Conservation (phyloP, 2,888 invertebrate genomes). For the Platycheirus albimanus region DNA sequence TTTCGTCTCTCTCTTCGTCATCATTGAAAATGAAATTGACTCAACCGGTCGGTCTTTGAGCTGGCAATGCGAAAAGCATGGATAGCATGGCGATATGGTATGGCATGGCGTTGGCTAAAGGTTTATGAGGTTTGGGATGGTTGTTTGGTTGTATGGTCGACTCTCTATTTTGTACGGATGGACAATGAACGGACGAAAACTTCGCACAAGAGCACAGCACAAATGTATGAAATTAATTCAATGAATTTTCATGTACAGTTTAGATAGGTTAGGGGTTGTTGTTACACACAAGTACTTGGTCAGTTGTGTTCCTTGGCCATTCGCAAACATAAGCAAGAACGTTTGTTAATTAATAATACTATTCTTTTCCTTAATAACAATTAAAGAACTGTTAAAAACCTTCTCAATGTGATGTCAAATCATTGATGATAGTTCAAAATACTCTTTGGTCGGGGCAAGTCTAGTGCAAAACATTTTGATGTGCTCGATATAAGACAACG, state of each 20-base stretch:
- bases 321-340: constrained; percentile 52
- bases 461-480: no score
- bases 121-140: constrained; percentile 20
- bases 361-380: no score
- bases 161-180: constrained; percentile 27
- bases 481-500: no score
- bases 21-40: constrained; percentile 4
- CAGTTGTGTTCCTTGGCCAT: constrained; percentile 58
- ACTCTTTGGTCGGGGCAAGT: no score
- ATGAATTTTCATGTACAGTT: constrained; percentile 39
- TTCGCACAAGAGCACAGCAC: constrained; percentile 44
- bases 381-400: no score
- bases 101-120: no score
- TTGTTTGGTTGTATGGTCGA: no score
- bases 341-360: not conserved
- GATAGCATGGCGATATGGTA: no score
- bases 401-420: no score
- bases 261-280: constrained; percentile 56
- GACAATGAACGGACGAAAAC: constrained; percentile 37
- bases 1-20: constrained; percentile 4
- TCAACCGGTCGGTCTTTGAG: constrained; percentile 39
- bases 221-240: constrained; percentile 57
- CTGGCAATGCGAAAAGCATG: no score
- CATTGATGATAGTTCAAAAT: no score
- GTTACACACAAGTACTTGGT: constrained; percentile 57